Evolutionary conservation across 2,797 vertebrate species (phyloP), one percentile per base, ranked within the genome.

Genomic region (Mico argentatus): DNA sequence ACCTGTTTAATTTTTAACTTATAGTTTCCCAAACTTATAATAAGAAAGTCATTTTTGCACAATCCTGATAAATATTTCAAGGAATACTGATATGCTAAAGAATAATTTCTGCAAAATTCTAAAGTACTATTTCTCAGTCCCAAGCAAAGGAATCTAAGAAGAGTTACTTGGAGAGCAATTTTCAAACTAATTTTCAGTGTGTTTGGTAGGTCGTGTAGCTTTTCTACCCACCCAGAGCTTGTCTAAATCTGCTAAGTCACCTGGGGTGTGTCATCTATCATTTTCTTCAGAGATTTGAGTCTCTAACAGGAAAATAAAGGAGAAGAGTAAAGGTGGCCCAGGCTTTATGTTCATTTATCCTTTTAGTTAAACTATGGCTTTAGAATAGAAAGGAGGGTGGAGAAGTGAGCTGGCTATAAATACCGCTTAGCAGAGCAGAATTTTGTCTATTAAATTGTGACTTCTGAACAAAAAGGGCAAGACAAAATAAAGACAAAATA

Each of bases 241-340:
- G 33, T 94, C 19, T 91, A 19, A 6, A 55, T 61, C n/a, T 91
- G 30, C 64, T 91, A 79, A 91, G 67, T 92, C 59, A 91, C 50
- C 81, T 93, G 70, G 46, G 30, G 41, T 67, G 72, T 90, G 5
- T 80, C 24, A 89, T 59, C 33, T 85, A 10, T 46, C 44, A 36
- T 95, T 89, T 91, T 85, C 36, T 79, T 59, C 4, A 75, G 94
- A 87, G 90, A 95, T 44, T 6, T 39, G 41, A 83, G 27, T 67
- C 52, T 95, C 50, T 64, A 15, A 6, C 15, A 93, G 89, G 30
- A 81, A 95, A 76, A 94, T 39, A 57, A 89, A 96, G 44, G 72
- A n/a, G 22, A 75, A 90, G 15, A 30, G 39, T 50, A 57, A 83
- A 83, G 8, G 27, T 72, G 61, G 55, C 12, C 7, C 1, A 70